Evolutionary conservation across 2,797 vertebrate genomes (phyloP).

Genomic region (Huso huso): DNA sequence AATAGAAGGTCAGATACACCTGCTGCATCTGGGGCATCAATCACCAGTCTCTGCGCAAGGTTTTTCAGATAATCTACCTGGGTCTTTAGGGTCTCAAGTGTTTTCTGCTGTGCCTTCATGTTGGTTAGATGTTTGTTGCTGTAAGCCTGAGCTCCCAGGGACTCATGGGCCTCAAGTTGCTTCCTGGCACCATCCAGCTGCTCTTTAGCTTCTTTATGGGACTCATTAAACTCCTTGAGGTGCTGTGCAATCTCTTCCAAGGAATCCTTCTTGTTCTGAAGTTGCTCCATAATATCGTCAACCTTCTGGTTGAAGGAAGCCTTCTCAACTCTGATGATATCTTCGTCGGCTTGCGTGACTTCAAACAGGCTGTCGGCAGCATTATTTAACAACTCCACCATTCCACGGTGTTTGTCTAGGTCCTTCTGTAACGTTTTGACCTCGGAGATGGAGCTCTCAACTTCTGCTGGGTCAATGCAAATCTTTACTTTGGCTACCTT

Average conservation of each 20-base stretch:
- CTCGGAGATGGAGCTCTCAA: constrained; percentile 68
- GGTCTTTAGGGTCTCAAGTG: constrained; percentile 67
- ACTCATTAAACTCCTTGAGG: constrained; percentile 82
- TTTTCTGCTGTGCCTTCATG: constrained; percentile 88
- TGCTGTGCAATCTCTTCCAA: constrained; percentile 77
- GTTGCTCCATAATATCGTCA: constrained; percentile 63
- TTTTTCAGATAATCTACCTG: constrained; percentile 71
- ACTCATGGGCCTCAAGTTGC: constrained; percentile 68
- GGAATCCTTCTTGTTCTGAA: constrained; percentile 74
- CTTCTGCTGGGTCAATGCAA: constrained; percentile 55
- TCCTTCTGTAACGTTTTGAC: constrained; percentile 83
- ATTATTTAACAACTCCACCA: constrained; percentile 74
- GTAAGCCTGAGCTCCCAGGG: constrained; percentile 74
- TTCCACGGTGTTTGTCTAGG: constrained; percentile 79
- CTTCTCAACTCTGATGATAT: constrained; percentile 67
- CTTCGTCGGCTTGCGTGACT: constrained; percentile 70
- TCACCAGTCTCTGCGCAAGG: constrained; percentile 76
- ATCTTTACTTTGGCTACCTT: constrained; percentile 59
- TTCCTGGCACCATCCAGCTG: constrained; percentile 74
- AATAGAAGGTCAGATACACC: constrained; percentile 79
- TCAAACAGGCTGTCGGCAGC: constrained; percentile 73
- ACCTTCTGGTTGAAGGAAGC: constrained; percentile 60
- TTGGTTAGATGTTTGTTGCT: constrained; percentile 82
- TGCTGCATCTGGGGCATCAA: constrained; percentile 68
- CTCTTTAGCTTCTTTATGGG: constrained; percentile 65